These are phyloP conservation scores for Nesometra sesokonis DNA, from an alignment of 35 echinoderm and acorn worm genomes.

Conservation along the genomic window DNA sequence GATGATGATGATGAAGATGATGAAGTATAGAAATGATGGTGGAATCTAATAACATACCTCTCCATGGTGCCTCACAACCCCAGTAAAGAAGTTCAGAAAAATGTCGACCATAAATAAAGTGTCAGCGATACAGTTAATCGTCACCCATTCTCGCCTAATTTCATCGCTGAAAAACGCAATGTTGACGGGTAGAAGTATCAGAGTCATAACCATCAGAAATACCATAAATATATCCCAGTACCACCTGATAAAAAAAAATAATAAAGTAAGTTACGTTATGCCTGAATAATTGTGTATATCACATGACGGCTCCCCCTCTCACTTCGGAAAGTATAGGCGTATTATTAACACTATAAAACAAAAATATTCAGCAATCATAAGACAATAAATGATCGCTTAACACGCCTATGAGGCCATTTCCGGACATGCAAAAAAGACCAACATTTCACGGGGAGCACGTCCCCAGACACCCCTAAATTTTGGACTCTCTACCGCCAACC, in stretches of 20 bases:
- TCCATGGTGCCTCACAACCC: constrained; percentile 10
- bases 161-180: constrained; percentile 90
- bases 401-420: too few species aligned
- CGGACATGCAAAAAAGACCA: too few species aligned
- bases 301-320: too few species aligned
- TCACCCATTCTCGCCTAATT: constrained; percentile 43
- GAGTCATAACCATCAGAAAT: constrained; percentile 50
- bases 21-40: neutral
- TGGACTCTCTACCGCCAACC: too few species aligned
- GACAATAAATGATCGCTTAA: too few species aligned
- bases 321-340: too few species aligned
- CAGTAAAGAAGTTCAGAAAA: constrained; percentile 85
- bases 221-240: constrained; percentile 97
- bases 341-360: too few species aligned
- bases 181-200: constrained; percentile 81
- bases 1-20: neutral
- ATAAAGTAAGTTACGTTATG: too few species aligned
- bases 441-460: too few species aligned
- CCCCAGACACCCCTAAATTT: too few species aligned
- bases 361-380: too few species aligned
- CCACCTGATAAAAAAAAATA: constrained; percentile 44
- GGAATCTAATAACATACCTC: neutral
- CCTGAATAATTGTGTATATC: too few species aligned
- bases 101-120: constrained; percentile 84
- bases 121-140: constrained; percentile 71